Evolutionary conservation across 2,113 vertebrate species (phyloP).

Genomic region (Probosciger aterrimus): DNA sequence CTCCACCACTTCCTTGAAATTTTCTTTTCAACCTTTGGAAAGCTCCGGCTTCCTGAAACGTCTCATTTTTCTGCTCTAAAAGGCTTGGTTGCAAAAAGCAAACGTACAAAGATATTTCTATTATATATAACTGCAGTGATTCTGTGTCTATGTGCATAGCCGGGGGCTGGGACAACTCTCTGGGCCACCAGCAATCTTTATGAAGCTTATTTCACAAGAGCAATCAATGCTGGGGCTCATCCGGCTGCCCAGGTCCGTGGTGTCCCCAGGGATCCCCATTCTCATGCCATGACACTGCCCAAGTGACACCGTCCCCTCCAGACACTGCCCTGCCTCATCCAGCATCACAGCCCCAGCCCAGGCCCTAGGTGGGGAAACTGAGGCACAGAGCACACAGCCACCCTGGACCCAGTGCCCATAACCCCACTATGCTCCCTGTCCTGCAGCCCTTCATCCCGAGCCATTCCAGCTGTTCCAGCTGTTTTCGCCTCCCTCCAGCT

Average conservation of each 20-base stretch:
- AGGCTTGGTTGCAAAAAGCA: neutral
- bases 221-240: neutral
- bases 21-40: neutral
- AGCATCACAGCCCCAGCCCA: neutral
- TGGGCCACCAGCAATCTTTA: rapidly evolving
- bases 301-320: neutral
- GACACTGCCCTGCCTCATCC: rapidly evolving
- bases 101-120: neutral
- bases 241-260: rapidly evolving
- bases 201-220: neutral
- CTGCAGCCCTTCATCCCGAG: neutral
- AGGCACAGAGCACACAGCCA: neutral
- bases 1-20: neutral
- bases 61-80: neutral
- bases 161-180: rapidly evolving
- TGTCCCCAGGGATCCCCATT: rapidly evolving
- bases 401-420: rapidly evolving
- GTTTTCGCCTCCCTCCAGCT: neutral
- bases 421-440: neutral
- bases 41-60: neutral
- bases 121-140: neutral
- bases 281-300: rapidly evolving
- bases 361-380: neutral
- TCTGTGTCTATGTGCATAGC: rapidly evolving
- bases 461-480: neutral